These are phyloP conservation scores for Dynastes maya DNA, from an alignment of 2,888 invertebrate species.

Conservation along the genomic window DNA sequence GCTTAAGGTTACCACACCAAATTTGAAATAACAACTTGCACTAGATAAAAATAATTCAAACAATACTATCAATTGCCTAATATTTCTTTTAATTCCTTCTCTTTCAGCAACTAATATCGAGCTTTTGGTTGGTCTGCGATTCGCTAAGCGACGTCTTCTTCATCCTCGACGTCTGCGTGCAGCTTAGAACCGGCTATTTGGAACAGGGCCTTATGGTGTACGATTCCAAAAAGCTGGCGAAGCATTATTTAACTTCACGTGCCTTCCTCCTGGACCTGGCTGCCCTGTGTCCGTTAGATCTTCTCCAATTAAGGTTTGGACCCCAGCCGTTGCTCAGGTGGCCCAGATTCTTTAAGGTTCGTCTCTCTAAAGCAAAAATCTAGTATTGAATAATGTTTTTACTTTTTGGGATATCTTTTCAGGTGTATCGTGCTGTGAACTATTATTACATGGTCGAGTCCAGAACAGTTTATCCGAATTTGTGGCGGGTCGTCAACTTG, in stretches of 20 bases:
- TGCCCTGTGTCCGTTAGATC: conserved; percentile 88
- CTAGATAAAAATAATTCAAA: no score
- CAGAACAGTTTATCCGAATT: conserved; percentile 94
- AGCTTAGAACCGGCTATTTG: conserved; percentile 94
- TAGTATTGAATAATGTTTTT: neutral
- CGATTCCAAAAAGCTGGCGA: conserved; percentile 90
- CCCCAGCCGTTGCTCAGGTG: conserved; percentile 89
- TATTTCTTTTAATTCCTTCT: conserved; percentile 15
- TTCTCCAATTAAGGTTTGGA: conserved; percentile 88
- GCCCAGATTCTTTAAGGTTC: conserved; percentile 88
- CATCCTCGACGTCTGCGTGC: conserved; percentile 90
- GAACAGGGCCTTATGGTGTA: conserved; percentile 97
- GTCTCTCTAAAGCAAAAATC: neutral
- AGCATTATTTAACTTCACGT: conserved; percentile 89
- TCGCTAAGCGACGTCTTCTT: conserved; percentile 90
- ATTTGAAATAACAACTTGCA: no score
- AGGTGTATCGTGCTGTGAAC: conserved; percentile 92
- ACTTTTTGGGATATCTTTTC: conserved; percentile 59
- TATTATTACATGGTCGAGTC: conserved; percentile 98
- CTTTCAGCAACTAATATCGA: conserved; percentile 75
- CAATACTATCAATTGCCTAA: no score
- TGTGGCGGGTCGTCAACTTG: conserved; percentile 95
- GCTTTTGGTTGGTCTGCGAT: conserved; percentile 88
- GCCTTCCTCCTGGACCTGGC: conserved; percentile 89
- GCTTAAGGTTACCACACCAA: no score